These are phyloP conservation scores for Pelodiscus sinensis DNA, from an alignment of 2,113 vertebrate species.

Conservation along the genomic window DNA sequence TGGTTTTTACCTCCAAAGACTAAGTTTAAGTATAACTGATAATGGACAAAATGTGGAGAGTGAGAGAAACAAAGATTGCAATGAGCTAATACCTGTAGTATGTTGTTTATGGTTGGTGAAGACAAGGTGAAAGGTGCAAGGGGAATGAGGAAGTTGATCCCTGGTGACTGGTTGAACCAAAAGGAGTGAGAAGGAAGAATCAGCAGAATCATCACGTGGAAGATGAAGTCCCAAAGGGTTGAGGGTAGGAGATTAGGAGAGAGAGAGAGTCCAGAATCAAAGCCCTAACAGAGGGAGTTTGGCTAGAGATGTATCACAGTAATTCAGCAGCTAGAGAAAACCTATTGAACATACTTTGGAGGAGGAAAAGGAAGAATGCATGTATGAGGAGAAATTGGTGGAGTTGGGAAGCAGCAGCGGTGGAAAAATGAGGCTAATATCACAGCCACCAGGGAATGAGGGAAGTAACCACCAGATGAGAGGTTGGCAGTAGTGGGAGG, in stretches of 20 bases:
- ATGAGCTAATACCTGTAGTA: neutral
- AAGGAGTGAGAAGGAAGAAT: neutral
- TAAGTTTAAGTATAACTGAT: neutral
- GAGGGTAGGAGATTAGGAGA: neutral
- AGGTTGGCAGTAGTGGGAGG: no score
- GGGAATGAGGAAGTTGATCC: neutral
- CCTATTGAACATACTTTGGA: neutral
- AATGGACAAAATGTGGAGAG: neutral
- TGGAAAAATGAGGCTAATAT: neutral
- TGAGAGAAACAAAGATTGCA: neutral
- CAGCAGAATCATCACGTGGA: neutral
- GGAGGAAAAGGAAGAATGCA: neutral
- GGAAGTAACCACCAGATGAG: neutral
- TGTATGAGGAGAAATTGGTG: neutral
- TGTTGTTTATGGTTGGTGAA: neutral
- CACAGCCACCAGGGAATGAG: neutral
- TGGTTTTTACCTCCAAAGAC: neutral
- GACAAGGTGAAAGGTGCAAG: neutral
- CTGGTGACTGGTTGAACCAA: neutral
- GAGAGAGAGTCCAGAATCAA: neutral
- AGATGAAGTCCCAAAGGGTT: neutral
- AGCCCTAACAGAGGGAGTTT: neutral
- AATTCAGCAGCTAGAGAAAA: neutral
- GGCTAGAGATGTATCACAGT: neutral
- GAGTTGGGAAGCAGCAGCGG: neutral